Evolutionary conservation across 2,797 vertebrate species (phyloP).

Genomic region (Borostomias antarcticus): DNA sequence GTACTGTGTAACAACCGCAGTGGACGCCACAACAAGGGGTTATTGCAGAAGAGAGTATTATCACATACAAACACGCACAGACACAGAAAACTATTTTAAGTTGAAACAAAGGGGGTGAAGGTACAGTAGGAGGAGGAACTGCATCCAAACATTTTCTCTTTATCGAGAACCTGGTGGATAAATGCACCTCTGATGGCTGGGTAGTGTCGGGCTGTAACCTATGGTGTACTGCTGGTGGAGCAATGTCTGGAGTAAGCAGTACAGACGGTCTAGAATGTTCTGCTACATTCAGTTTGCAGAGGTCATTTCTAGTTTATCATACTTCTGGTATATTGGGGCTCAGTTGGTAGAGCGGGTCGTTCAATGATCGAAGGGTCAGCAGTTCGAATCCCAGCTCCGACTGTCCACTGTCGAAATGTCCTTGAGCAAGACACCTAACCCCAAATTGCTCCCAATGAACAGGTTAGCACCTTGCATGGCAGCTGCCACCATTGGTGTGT

Average conservation of each 20-base stretch:
- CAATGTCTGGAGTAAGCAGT: conserved; percentile 1
- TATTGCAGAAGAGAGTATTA: not conserved
- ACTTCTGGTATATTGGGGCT: not conserved
- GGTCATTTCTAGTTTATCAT: conserved; percentile 7
- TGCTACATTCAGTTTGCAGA: conserved; percentile 17
- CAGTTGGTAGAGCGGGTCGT: too few relatives aligned
- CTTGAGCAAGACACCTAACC: too few relatives aligned
- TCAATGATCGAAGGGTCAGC: too few relatives aligned
- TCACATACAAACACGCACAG: conserved; percentile 41
- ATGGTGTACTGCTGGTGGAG: conserved; percentile 13
- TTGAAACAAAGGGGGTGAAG: conserved; percentile 32
- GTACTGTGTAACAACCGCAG: conserved; percentile 4
- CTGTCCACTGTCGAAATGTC: too few relatives aligned
- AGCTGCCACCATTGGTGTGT: too few relatives aligned
- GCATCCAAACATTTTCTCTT: conserved; percentile 29
- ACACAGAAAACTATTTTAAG: conserved; percentile 35
- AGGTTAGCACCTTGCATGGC: too few relatives aligned
- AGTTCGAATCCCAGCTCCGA: too few relatives aligned
- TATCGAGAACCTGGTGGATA: conserved; percentile 9
- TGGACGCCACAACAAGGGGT: conserved; percentile 13
- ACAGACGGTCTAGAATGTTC: conserved; percentile 7
- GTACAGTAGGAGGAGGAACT: conserved; percentile 35
- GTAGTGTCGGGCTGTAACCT: conserved; percentile 7
- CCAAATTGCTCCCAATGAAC: too few relatives aligned
- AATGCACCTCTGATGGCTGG: conserved; percentile 28